Evolutionary conservation across 2,888 invertebrate species (phyloP).

Genomic region (Amorpha juglandis): DNA sequence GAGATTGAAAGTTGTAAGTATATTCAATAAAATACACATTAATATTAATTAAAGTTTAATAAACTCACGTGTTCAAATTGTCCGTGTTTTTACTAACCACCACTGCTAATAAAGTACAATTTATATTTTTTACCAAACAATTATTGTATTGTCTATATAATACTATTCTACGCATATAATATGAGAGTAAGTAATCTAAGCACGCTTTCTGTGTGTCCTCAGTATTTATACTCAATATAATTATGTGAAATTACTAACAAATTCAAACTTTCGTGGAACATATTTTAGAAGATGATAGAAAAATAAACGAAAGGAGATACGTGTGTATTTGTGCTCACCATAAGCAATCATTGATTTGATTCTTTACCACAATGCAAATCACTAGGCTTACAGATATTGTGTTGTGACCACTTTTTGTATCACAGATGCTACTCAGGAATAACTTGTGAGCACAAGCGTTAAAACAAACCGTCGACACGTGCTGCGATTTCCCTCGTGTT

Average conservation of each 20-base stretch:
- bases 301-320: conserved; percentile 50
- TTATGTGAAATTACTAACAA: conserved; percentile 12
- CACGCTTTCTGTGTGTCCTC: conserved; percentile 22
- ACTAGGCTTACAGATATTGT: conserved; percentile 79
- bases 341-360: conserved; percentile 69
- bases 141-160: conserved; percentile 7
- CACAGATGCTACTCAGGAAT: conserved; percentile 80
- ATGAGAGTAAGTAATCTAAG: not conserved
- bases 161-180: not conserved
- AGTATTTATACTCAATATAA: conserved; percentile 5
- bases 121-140: conserved; percentile 8
- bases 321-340: conserved; percentile 63
- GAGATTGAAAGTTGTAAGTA: conserved; percentile 99
- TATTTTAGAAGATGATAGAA: conserved; percentile 62
- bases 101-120: conserved; percentile 31
- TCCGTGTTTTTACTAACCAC: conserved; percentile 34
- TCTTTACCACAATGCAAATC: conserved; percentile 73
- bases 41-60: conserved; percentile 27
- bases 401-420: conserved; percentile 81
- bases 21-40: conserved; percentile 52
- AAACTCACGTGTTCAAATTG: conserved; percentile 29
- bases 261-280: not conserved
- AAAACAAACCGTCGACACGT: conserved; percentile 75
- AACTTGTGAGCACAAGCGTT: conserved; percentile 78
- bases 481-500: conserved; percentile 77